Conservation (phyloP, 2,888 invertebrate genomes). For the Napeogenes inachia region DNA sequence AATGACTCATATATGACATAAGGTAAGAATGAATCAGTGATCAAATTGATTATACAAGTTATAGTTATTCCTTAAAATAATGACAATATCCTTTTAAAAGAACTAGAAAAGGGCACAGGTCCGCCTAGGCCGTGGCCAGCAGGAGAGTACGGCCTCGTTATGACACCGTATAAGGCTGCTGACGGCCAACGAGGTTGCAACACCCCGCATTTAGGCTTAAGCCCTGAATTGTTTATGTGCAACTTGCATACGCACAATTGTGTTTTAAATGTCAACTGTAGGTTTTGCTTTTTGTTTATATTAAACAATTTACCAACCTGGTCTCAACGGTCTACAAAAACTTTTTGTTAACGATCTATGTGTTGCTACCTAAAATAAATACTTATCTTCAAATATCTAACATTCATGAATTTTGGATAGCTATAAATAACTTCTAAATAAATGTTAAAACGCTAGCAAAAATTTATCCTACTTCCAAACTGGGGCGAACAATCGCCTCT, state of each 20-base stretch:
- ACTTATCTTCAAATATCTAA: too few species aligned
- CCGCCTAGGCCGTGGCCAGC: constrained; percentile 16
- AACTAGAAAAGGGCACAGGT: constrained; percentile 15
- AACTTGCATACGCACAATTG: constrained; percentile 15
- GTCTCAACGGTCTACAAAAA: too few species aligned
- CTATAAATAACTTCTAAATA: constrained; percentile 23
- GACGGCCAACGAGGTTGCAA: constrained; percentile 57
- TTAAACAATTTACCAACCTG: too few species aligned
- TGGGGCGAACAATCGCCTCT: constrained; percentile 65
- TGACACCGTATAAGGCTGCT: constrained; percentile 59
- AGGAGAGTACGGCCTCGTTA: constrained; percentile 54
- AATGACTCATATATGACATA: neutral
- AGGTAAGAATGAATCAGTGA: too few species aligned
- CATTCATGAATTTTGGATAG: neutral
- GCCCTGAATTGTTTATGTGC: constrained; percentile 24
- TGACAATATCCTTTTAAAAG: neutral
- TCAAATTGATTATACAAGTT: too few species aligned
- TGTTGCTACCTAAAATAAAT: neutral
- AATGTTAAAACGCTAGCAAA: constrained; percentile 39
- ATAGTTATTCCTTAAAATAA: neutral
- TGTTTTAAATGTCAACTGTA: constrained; percentile 20
- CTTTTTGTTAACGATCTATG: too few species aligned
- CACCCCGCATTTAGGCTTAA: constrained; percentile 31
- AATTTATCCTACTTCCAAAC: constrained; percentile 63
- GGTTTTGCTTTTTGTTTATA: neutral